Evolutionary conservation across 2,113 vertebrate species (phyloP).

Genomic region (Tachuris rubrigastra): DNA sequence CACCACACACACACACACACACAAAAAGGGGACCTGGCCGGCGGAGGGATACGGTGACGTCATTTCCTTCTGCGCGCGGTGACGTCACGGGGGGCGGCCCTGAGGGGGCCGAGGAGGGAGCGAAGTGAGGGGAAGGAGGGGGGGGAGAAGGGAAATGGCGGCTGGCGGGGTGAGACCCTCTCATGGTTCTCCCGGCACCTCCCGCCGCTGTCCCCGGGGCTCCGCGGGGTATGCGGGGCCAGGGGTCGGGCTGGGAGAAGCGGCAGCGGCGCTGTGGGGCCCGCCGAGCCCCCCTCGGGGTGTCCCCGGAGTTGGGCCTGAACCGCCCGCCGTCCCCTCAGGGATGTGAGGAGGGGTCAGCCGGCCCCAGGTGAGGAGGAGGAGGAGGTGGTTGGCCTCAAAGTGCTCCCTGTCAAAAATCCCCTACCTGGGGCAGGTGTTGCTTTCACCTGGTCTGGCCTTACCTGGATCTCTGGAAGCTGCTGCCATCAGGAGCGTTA

Average conservation of each 20-base stretch:
- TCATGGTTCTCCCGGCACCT: accelerated
- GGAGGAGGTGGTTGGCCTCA: background rate
- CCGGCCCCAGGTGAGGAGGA: no score
- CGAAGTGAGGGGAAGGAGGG: no score
- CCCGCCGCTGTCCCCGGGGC: background rate
- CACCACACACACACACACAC: conserved; percentile 39
- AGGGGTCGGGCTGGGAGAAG: no score
- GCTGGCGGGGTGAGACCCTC: background rate
- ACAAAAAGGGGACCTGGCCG: conserved; percentile 52
- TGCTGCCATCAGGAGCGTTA: background rate
- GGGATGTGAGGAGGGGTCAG: no score
- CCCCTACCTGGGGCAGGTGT: background rate
- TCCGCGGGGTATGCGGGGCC: background rate
- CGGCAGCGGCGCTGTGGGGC: no score
- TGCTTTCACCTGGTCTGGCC: no score
- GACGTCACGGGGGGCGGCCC: conserved; percentile 12
- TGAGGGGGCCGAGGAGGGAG: no score
- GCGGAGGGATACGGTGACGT: conserved; percentile 74
- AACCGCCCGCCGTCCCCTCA: background rate
- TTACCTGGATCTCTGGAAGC: background rate
- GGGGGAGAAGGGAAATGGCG: background rate
- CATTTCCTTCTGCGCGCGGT: conserved; percentile 57
- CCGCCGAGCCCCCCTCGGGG: no score
- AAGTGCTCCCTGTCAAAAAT: background rate
- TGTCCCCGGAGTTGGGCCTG: background rate